Base-by-base conservation (phyloP, 2,888 invertebrate genomes). In the Sphaerophoria rueppellii region DNA sequence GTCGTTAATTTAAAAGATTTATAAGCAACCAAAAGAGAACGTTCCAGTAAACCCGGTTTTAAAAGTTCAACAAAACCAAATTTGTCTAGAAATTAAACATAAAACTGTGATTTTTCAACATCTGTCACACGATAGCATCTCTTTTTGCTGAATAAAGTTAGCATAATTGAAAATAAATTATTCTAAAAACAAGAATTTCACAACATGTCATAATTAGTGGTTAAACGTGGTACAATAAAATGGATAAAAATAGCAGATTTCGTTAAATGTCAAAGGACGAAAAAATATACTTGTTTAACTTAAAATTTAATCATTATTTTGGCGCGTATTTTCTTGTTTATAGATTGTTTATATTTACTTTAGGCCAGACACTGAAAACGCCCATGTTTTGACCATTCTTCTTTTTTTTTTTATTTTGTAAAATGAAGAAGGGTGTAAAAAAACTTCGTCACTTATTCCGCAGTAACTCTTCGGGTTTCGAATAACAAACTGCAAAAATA, bases 11-110 rank as follows among this genome's bases (percentile, higher is more conserved):
- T 24, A 24, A 24, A 24, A 24, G 24, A 24, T 24, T 24, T 24
- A 24, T 24, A 24, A 24, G 24, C 24, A 24, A 24, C 24, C 24
- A 24, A 24, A 24, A 24, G 24, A 43, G 43, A 57, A 14, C 0
- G 9, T 14, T 57, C 37, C 57, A 37, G 6, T n/a, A 2, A 16
- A 57, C 35, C 57, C 37, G 16, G 57, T 57, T 57, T 7, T 9
- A 11, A 37, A 57, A 57, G 57, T 57, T 57, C 57, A 57, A 37
- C 57, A 57, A 16, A 57, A 57, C 37, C 4, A 57, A 57, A 37
- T 57, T 57, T 3, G 5, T 0, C 37, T 11, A 57, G 14, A 57
- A 35, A 35, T 3, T 52, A 57, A 14, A 57, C 37, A 7, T 1
- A 9, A 14, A 5, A 14, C n/a, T 37, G 12, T 9, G 35, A 43